phyloP scores from a whole-genome alignment of 2,888 invertebrate genomes.

The Heteromurus nitidus region DNA sequence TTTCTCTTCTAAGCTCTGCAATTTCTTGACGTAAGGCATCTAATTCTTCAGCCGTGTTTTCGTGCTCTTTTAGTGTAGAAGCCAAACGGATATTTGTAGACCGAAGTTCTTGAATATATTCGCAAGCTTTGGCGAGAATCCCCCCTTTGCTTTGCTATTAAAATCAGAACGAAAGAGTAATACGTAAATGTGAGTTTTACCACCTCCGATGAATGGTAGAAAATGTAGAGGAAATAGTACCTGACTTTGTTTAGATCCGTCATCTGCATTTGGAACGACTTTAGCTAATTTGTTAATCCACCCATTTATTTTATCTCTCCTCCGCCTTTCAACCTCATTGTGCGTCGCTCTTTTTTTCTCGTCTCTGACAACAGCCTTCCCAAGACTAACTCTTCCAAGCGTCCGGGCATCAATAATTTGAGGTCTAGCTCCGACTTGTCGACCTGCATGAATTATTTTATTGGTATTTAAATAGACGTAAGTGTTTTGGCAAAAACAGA shows the following conservation, averaged over 20 bases:
- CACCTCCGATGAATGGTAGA: too few species aligned
- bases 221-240: too few species aligned
- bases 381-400: constrained; percentile 64
- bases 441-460: constrained; percentile 53
- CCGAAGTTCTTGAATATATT: constrained; percentile 91
- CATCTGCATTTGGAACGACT: constrained; percentile 85
- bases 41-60: constrained; percentile 83
- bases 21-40: constrained; percentile 84
- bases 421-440: constrained; percentile 64
- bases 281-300: constrained; percentile 96
- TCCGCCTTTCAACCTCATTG: constrained; percentile 94
- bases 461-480: neutral
- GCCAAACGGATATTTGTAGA: constrained; percentile 85
- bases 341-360: constrained; percentile 87
- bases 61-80: constrained; percentile 82
- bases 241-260: constrained; percentile 79
- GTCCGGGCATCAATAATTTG: constrained; percentile 72
- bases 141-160: constrained; percentile 95
- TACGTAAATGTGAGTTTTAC: neutral
- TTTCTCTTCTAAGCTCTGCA: constrained; percentile 85
- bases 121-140: constrained; percentile 95
- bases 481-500: neutral
- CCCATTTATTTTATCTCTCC: constrained; percentile 96
- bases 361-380: constrained; percentile 69
- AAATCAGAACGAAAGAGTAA: constrained; percentile 50